Evolutionary conservation across 2,888 invertebrate species (phyloP).

Genomic region (Rhamnusium bicolor): DNA sequence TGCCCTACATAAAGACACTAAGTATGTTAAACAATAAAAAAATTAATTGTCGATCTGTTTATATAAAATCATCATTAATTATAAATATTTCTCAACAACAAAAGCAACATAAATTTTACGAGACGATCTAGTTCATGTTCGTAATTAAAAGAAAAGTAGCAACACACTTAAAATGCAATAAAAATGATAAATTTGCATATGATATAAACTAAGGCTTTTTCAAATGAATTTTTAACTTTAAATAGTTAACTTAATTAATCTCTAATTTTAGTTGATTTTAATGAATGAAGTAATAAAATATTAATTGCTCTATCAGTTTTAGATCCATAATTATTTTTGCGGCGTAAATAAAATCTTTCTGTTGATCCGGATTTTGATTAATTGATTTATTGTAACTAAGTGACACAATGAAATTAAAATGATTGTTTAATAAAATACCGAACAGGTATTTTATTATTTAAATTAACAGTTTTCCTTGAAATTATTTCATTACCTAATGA

Average conservation of each 20-base stretch:
- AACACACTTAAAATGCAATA: not conserved
- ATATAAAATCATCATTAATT: not conserved
- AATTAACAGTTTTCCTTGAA: not conserved
- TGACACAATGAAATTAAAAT: not conserved
- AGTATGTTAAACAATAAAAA: too few species aligned
- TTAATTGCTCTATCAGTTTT: not conserved
- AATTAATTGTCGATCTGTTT: too few species aligned
- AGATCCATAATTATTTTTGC: not conserved
- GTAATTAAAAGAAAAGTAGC: not conserved
- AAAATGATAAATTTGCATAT: not conserved
- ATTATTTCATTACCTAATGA: not conserved
- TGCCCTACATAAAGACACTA: too few species aligned
- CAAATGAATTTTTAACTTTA: not conserved
- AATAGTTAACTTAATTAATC: not conserved
- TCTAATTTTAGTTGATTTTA: not conserved
- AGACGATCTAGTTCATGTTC: too few species aligned
- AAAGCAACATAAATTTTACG: not conserved
- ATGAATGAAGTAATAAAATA: constrained; percentile 6
- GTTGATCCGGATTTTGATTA: constrained; percentile 15
- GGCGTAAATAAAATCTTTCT: constrained; percentile 1
- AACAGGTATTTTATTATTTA: not conserved
- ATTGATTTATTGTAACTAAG: not conserved
- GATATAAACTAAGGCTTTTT: not conserved
- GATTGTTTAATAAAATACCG: constrained; percentile 5
- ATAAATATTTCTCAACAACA: not conserved